Evolutionary conservation across 2,113 vertebrate species (phyloP).

Genomic region (Poicephalus gulielmi): DNA sequence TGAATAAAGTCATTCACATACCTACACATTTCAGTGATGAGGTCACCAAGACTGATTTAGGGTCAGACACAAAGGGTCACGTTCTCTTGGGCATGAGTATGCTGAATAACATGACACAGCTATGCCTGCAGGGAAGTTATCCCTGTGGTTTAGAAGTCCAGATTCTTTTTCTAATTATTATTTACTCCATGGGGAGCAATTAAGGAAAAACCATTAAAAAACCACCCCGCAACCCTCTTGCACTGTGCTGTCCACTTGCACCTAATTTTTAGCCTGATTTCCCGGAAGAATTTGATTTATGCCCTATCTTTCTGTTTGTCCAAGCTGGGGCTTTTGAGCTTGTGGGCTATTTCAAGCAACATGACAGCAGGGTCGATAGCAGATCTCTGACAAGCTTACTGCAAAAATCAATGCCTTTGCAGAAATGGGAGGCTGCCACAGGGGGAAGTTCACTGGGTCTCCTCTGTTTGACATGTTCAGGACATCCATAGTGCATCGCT

Average conservation of each 20-base stretch:
- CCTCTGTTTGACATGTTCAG: rapidly evolving
- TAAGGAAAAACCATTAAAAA: background rate
- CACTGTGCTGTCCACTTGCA: background rate
- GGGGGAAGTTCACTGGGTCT: background rate
- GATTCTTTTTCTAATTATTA: background rate
- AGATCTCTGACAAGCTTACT: background rate
- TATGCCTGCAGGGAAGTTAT: background rate
- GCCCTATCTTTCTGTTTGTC: background rate
- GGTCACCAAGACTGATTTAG: background rate
- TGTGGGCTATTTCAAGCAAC: background rate
- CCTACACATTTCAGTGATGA: background rate
- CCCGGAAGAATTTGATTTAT: background rate
- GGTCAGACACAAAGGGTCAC: background rate
- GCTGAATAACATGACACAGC: rapidly evolving
- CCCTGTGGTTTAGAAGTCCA: background rate
- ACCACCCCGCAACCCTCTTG: background rate
- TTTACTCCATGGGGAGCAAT: background rate
- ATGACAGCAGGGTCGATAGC: background rate
- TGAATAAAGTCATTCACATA: background rate
- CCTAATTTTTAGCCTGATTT: background rate
- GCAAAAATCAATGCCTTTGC: background rate
- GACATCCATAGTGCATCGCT: rapidly evolving
- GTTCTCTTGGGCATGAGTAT: background rate
- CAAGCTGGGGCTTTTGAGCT: background rate
- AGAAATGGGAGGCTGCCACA: background rate